phyloP scores from a whole-genome alignment of 2,113 vertebrate genomes.

The Pelobates fuscus region DNA sequence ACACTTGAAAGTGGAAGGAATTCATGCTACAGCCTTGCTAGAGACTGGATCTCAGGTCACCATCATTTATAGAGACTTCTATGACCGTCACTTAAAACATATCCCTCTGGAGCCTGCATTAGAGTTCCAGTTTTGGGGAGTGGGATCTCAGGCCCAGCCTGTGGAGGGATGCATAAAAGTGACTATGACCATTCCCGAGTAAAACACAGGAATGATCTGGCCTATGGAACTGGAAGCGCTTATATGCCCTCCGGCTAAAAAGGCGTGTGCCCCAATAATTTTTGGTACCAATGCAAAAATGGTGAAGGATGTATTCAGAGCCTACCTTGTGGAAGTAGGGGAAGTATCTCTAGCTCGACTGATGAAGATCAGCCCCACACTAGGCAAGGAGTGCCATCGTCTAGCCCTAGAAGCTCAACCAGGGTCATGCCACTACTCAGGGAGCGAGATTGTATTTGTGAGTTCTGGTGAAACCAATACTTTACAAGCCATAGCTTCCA shows the following conservation, averaged over 20 bases:
- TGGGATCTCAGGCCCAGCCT: too few relatives aligned
- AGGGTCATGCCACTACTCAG: background rate
- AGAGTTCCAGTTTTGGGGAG: too few relatives aligned
- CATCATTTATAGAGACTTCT: too few relatives aligned
- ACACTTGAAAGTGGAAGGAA: constrained; percentile 1
- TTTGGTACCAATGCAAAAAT: too few relatives aligned
- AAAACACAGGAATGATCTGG: background rate
- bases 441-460: background rate
- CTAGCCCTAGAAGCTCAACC: background rate
- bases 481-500: constrained; percentile 5
- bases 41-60: too few relatives aligned
- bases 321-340: too few relatives aligned
- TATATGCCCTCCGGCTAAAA: background rate
- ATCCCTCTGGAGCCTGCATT: too few relatives aligned
- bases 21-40: too few relatives aligned
- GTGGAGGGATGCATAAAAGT: too few relatives aligned
- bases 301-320: background rate
- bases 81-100: too few relatives aligned
- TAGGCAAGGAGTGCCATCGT: background rate
- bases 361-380: background rate
- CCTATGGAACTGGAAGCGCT: background rate
- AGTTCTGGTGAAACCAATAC: background rate
- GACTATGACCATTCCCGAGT: too few relatives aligned
- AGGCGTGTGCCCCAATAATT: background rate
- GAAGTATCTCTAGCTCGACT: too few relatives aligned